phyloP scores from a whole-genome alignment of 2,113 vertebrate genomes.

The Ictalurus furcatus region DNA sequence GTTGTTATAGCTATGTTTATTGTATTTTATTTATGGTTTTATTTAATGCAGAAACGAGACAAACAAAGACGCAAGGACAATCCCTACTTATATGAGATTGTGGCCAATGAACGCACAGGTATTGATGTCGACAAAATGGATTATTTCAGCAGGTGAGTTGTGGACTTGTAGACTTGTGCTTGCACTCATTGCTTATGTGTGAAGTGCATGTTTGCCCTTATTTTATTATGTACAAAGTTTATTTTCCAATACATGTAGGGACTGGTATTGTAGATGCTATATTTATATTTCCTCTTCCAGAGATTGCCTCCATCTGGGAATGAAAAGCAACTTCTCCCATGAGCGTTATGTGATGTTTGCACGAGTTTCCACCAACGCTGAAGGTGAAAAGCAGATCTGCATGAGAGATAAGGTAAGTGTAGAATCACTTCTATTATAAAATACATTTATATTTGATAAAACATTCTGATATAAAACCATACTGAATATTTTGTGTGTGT shows the following conservation, averaged over 20 bases:
- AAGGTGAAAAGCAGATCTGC: not conserved
- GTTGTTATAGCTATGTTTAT: too few species aligned
- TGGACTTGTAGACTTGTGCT: not conserved
- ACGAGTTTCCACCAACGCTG: not conserved
- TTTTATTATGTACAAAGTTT: not conserved
- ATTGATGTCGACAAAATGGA: constrained; percentile 36
- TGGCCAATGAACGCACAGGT: constrained; percentile 3
- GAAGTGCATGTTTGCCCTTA: too few species aligned
- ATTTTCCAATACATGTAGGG: not conserved
- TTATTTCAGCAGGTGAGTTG: constrained; percentile 18
- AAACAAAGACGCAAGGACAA: too few species aligned
- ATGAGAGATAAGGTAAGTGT: constrained; percentile 29
- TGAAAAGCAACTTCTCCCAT: constrained; percentile 30
- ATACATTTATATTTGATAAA: not conserved
- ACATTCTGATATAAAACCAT: not conserved
- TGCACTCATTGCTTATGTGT: too few species aligned
- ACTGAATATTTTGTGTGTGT: not conserved
- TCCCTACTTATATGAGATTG: constrained; percentile 10
- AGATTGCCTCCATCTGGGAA: constrained; percentile 27
- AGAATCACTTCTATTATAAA: not conserved
- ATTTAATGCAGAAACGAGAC: too few species aligned
- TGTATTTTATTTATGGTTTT: too few species aligned
- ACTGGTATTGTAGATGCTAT: not conserved
- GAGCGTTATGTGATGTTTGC: constrained; percentile 28
- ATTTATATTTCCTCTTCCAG: not conserved